phyloP scores from a whole-genome alignment of 2,797 vertebrate genomes.

The Vespertilio murinus region DNA sequence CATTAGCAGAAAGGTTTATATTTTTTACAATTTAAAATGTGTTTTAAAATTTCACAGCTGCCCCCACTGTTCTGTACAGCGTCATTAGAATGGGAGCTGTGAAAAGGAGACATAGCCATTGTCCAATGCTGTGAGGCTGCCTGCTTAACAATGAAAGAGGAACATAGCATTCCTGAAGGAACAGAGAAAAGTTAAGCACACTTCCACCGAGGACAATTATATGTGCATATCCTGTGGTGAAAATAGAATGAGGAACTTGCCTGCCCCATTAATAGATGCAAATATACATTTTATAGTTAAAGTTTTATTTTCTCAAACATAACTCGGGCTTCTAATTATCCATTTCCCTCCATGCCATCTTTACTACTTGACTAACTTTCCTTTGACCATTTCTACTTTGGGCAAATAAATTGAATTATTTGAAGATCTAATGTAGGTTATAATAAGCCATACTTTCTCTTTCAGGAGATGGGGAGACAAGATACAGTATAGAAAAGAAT shows the following conservation, averaged over 20 bases:
- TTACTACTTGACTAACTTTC: neutral
- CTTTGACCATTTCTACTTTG: neutral
- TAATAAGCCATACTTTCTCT: neutral
- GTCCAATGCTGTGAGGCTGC: neutral
- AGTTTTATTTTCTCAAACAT: neutral
- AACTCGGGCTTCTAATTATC: neutral
- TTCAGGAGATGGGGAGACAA: conserved; percentile 9
- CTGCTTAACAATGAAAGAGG: neutral
- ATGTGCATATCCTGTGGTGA: neutral
- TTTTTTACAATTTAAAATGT: neutral
- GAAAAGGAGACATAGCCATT: conserved; percentile 8
- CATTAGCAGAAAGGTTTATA: neutral
- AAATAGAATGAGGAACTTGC: neutral
- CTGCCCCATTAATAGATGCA: neutral
- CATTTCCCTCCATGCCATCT: neutral
- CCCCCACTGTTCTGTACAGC: neutral
- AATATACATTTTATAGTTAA: neutral
- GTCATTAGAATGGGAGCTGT: neutral
- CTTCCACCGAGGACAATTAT: neutral
- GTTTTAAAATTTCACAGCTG: conserved; percentile 23
- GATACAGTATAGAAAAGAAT: neutral
- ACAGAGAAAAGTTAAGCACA: neutral
- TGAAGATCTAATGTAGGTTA: neutral
- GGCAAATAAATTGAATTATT: neutral
- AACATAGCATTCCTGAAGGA: neutral